Evolutionary conservation across 1,140 invertebrate genomes (phyloP).

Genomic region (Pachyrhynchus sulphureomaculatus): DNA sequence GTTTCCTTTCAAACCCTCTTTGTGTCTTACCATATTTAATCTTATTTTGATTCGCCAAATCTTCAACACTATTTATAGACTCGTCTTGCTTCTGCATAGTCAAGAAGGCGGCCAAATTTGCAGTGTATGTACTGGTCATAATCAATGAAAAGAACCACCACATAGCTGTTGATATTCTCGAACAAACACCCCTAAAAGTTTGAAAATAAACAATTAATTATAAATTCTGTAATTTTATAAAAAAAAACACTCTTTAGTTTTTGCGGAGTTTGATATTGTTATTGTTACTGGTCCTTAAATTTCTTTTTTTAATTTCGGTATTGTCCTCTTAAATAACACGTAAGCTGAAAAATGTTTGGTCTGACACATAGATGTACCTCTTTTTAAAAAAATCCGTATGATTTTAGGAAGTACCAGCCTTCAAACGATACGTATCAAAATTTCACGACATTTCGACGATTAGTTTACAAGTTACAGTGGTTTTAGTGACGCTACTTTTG

Average conservation of each 20-base stretch:
- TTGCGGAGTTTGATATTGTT: neutral
- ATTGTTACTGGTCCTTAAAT: neutral
- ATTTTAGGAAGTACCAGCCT: too few species aligned
- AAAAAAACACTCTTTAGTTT: too few species aligned
- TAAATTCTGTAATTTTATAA: too few species aligned
- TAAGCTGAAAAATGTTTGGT: too few species aligned
- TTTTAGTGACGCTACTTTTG: too few species aligned
- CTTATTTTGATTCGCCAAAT: slow-evolving; percentile 84
- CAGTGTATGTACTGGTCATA: slow-evolving; percentile 94
- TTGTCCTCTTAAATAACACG: too few species aligned
- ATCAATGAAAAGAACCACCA: slow-evolving; percentile 98
- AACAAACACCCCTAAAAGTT: slow-evolving; percentile 64
- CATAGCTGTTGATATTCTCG: slow-evolving; percentile 77
- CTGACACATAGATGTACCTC: too few species aligned
- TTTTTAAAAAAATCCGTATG: too few species aligned
- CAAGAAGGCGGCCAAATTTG: slow-evolving; percentile 92
- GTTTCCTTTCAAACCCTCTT: too few species aligned
- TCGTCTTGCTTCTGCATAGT: slow-evolving; percentile 82
- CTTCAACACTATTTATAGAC: slow-evolving; percentile 85
- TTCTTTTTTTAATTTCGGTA: neutral
- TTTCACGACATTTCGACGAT: too few species aligned
- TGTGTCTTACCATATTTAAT: slow-evolving; percentile 78
- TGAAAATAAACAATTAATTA: neutral
- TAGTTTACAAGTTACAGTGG: too few species aligned
- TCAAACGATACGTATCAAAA: too few species aligned